Conservation (phyloP, 2,113 vertebrate species). For the Pipa parva region DNA sequence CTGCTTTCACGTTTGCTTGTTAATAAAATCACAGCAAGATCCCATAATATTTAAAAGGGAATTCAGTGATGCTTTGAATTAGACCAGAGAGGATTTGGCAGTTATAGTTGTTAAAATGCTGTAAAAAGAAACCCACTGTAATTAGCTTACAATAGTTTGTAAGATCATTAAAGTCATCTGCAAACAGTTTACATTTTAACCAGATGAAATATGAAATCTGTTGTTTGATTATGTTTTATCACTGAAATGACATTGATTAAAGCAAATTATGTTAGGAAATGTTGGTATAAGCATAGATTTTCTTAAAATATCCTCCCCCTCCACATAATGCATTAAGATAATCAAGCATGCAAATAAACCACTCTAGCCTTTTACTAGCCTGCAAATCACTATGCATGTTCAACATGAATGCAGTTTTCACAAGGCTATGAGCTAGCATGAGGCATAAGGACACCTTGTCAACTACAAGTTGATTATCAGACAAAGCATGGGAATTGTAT, state of each 20-base stretch:
- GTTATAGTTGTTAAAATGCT: slow-evolving; percentile 36
- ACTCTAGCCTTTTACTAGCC: too few relatives aligned
- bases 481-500: too few relatives aligned
- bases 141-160: slow-evolving; percentile 37
- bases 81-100: slow-evolving; percentile 37
- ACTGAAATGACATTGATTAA: slow-evolving; percentile 27
- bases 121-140: slow-evolving; percentile 29
- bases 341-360: too few relatives aligned
- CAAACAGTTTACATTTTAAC: slow-evolving; percentile 38
- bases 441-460: too few relatives aligned
- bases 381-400: too few relatives aligned
- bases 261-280: background rate
- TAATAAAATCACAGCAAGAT: slow-evolving; percentile 44
- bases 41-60: slow-evolving; percentile 43
- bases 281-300: too few relatives aligned
- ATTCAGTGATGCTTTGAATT: slow-evolving; percentile 35
- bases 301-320: too few relatives aligned
- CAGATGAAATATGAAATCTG: slow-evolving; percentile 35
- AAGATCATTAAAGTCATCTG: slow-evolving; percentile 35
- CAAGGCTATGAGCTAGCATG: too few relatives aligned
- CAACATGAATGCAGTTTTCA: too few relatives aligned
- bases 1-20: slow-evolving; percentile 26
- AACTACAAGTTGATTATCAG: too few relatives aligned
- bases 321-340: too few relatives aligned
- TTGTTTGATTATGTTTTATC: slow-evolving; percentile 24